phyloP scores from a whole-genome alignment of 2,888 invertebrate genomes.

The Leucophenga maculata region DNA sequence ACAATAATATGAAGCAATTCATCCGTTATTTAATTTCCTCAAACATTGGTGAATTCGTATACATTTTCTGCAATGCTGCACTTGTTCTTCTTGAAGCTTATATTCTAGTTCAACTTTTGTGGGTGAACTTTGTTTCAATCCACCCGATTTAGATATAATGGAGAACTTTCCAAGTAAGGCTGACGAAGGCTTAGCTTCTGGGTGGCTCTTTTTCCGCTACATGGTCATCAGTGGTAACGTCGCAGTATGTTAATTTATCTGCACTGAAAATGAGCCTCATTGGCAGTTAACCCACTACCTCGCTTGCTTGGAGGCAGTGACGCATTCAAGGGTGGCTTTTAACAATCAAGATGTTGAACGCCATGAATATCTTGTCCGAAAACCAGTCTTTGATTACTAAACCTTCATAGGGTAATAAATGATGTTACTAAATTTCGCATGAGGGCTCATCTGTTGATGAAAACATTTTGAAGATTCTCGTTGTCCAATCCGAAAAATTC shows the following conservation, averaged over 20 bases:
- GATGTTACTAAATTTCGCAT: no score
- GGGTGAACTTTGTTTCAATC: constrained; percentile 99
- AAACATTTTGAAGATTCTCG: no score
- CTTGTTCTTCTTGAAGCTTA: constrained; percentile 99
- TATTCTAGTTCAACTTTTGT: constrained; percentile 98
- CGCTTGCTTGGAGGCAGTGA: constrained; percentile 92
- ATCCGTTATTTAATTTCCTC: constrained; percentile 99
- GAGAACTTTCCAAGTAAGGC: constrained; percentile 97
- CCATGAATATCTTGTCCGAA: constrained; percentile 99
- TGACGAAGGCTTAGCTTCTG: constrained; percentile 98
- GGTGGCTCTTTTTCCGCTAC: constrained; percentile 98
- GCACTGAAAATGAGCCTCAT: constrained; percentile 93
- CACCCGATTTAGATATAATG: constrained; percentile 99
- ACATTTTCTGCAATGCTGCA: constrained; percentile 99
- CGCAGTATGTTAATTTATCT: constrained; percentile 99
- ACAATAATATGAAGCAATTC: constrained; percentile 99
- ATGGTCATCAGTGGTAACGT: constrained; percentile 73
- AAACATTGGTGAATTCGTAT: constrained; percentile 97
- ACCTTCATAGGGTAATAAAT: constrained; percentile 99
- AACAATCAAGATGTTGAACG: constrained; percentile 99
- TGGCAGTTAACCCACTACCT: constrained; percentile 99
- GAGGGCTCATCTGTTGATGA: no score
- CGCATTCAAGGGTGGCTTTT: constrained; percentile 96
- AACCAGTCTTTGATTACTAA: constrained; percentile 98
- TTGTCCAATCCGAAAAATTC: no score